Conservation (phyloP, 2,888 invertebrate species). For the Melanostoma scalare region DNA sequence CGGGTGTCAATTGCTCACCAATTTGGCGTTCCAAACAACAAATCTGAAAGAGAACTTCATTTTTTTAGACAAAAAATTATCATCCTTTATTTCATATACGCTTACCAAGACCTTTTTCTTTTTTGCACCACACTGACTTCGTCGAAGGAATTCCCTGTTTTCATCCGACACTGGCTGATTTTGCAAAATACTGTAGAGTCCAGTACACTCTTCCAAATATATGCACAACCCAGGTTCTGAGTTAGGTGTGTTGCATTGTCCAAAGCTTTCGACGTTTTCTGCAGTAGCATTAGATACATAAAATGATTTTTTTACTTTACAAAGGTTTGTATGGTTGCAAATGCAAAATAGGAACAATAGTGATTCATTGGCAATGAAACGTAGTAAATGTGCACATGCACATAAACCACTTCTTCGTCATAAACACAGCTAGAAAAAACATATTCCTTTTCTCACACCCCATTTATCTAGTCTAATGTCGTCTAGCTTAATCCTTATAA, state of each 20-base stretch:
- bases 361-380: too few relatives aligned
- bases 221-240: constrained; percentile 79
- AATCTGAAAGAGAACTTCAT: constrained; percentile 73
- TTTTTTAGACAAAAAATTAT: not conserved
- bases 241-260: constrained; percentile 79
- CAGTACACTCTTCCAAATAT: constrained; percentile 78
- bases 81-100: too few relatives aligned
- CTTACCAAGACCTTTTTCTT: constrained; percentile 85
- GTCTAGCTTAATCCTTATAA: too few relatives aligned
- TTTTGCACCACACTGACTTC: constrained; percentile 87
- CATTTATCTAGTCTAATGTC: too few relatives aligned
- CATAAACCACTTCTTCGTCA: too few relatives aligned
- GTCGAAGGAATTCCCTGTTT: constrained; percentile 82
- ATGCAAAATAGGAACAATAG: not conserved
- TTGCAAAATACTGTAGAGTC: constrained; percentile 77
- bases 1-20: constrained; percentile 64
- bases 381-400: too few relatives aligned
- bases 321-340: constrained; percentile 37
- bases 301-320: constrained; percentile 49
- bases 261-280: constrained; percentile 75
- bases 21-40: constrained; percentile 79
- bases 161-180: constrained; percentile 75
- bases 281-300: constrained; percentile 41
- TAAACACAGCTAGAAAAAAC: too few relatives aligned
- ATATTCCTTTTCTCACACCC: too few relatives aligned